A percentile compares a stretch with the other conserved stretches of the same genome.
Evolutionary conservation across 2,888 invertebrate genomes (phyloP).

Genomic region (Lepidocyrtinus sp.): DNA sequence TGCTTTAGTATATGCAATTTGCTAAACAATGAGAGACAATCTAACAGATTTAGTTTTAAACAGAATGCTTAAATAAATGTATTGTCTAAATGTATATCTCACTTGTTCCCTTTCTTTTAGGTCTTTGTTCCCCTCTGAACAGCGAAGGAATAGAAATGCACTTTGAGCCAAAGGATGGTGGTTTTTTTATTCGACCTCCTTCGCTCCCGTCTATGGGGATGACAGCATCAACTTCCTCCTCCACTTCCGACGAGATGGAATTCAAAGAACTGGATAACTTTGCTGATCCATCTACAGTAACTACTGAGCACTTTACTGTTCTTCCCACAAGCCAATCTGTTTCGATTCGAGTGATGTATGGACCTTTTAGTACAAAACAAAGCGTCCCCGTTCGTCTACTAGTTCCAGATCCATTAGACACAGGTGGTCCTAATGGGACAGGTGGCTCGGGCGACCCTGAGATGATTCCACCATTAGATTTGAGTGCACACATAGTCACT

Average conservation of each 20-base stretch:
- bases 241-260: slow-evolving; percentile 70
- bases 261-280: slow-evolving; percentile 58
- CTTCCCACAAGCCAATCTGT: slow-evolving; percentile 93
- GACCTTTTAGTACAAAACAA: slow-evolving; percentile 95
- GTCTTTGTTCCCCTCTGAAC: slow-evolving; percentile 22
- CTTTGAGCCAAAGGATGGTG: slow-evolving; percentile 92
- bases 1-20: too few species aligned
- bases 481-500: slow-evolving; percentile 95
- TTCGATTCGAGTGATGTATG: slow-evolving; percentile 92
- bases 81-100: too few species aligned
- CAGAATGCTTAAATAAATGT: too few species aligned
- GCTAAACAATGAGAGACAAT: too few species aligned
- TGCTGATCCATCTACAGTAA: slow-evolving; percentile 73
- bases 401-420: slow-evolving; percentile 83
- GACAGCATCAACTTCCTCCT: slow-evolving; percentile 73
- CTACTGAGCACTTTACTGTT: slow-evolving; percentile 91
- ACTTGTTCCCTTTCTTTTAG: slow-evolving; percentile 30
- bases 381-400: slow-evolving; percentile 92
- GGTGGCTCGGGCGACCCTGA: slow-evolving; percentile 63
- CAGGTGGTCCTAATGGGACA: slow-evolving; percentile 73
- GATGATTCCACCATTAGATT: slow-evolving; percentile 78
- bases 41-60: too few species aligned
- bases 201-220: slow-evolving; percentile 37
- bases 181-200: slow-evolving; percentile 80
- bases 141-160: slow-evolving; percentile 81